A percentile compares a stretch with the other conserved stretches of the same genome.
These are phyloP conservation scores for Oenanthe oenanthe DNA, from an alignment of 2,113 vertebrate species.

Conservation along the genomic window DNA sequence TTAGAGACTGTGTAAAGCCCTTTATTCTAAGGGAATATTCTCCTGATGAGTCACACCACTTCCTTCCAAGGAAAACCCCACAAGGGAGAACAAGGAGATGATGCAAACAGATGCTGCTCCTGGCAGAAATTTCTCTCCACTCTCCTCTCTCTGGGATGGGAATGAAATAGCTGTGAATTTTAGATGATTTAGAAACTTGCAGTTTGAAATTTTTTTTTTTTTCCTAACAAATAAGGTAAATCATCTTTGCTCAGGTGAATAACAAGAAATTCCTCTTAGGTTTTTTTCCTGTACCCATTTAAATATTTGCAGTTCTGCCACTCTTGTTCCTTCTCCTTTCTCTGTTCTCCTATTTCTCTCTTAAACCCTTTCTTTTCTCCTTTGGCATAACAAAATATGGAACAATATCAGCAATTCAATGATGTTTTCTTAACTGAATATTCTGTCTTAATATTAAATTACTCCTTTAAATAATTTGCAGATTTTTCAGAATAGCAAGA, in stretches of 20 bases:
- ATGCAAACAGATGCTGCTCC: background rate
- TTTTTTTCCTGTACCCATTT: background rate
- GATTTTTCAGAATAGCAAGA: background rate
- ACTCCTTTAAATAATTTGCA: background rate
- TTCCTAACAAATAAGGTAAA: background rate
- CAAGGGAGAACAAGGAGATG: background rate
- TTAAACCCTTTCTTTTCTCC: background rate
- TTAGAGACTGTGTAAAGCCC: background rate
- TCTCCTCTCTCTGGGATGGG: background rate
- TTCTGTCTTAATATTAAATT: background rate
- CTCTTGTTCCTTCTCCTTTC: background rate
- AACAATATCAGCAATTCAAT: background rate
- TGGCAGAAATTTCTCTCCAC: background rate
- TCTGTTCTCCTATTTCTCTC: background rate
- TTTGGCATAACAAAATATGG: background rate
- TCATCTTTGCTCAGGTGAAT: background rate
- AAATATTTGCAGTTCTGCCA: background rate
- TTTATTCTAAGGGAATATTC: background rate
- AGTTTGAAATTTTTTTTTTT: background rate
- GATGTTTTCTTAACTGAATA: background rate
- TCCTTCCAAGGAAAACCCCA: background rate
- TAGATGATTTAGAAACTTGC: background rate
- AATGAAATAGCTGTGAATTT: background rate
- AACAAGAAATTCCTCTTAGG: background rate
- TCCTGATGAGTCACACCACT: background rate